Base-by-base conservation (phyloP, 2,888 invertebrate species). In the Brachylomia viminalis region DNA sequence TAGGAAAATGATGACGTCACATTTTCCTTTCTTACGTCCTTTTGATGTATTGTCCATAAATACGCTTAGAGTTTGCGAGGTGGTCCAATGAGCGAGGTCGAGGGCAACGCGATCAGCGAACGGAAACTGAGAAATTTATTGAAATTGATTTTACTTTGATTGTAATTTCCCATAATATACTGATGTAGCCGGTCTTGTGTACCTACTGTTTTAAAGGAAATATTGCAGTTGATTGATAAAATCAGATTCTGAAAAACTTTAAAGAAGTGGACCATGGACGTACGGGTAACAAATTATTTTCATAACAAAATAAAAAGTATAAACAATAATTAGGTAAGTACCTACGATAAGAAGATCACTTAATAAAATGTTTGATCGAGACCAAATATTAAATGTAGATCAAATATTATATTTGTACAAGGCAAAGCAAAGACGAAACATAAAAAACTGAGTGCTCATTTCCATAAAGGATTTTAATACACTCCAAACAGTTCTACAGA, bases 381-480 rank as follows among this genome's bases (percentile, higher is more conserved):
- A 38, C 20, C n/a, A 64, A 79, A 72, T 61, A 65, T 72, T 70
- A 64, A 62, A 66, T 27, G 38, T 7, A n/a, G 13, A 61, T 59
- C 62, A 80, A 58, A 61, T 42, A 30, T 65, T 30, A 27, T 65
- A 65, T 52, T 71, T 71, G n/a, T 65, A 27, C 45, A 72, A 59
- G 52, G 56, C 61, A 52, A 72, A 49, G 11, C 47, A 52, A 59
- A 83, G n/a, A 45, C 33, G 56, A 75, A 73, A 67, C 69, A 75
- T 73, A 84, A 84, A 86, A 86, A 86, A 77, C 62, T 80, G 72
- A 82, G 83, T 58, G 70, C 72, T 81, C 79, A 82, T 87, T 85
- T 84, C 72, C 81, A 86, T 88, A 89, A 87, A 83, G 79, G 85
- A 90, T 89, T 88, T 80, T 77, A 91, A 89, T 89, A 90, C 87